Evolutionary conservation across 2,797 vertebrate genomes (phyloP), one percentile per base, ranked within the genome.

Genomic region (Fundulus diaphanus): DNA sequence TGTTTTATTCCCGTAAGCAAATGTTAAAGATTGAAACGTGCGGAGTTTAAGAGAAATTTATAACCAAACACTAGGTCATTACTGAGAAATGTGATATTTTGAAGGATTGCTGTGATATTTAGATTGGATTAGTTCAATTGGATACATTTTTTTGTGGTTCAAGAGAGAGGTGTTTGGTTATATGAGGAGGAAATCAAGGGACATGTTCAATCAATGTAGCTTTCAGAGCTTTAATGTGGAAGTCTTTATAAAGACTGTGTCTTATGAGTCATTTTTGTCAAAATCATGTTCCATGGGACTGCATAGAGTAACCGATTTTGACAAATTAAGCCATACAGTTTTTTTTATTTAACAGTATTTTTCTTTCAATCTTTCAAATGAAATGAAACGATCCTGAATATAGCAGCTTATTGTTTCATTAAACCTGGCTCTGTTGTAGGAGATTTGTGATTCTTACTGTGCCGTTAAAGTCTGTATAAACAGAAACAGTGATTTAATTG

Each of bases 401-500:
- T 56, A 70, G 76, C 75, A 49, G 44, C 46, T 1, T 1, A 73
- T 49, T 57, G 33, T 77, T 80, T 73, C 52, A 40, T 63, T 74
- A 15, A 77, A 72, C 52, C 70, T 40, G 35, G 63, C 68, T 67
- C 46, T 48, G 9, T 76, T 81, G 3, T 27, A 80, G 4, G 42
- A 79, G 77, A 73, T 83, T 67, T 83, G 42, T 20, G 68, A 82
- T 77, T 84, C 80, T 78, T 57, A 35, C 74, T 78, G 77, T 68
- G 82, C 83, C 54, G 82, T 82, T 87, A 80, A 87, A 85, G 82
- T 80, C 63, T 74, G 78, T 74, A 85, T n/a, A 77, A 87, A 85
- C 83, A 85, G 81, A 85, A 90, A 86, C 84, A 90, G 85, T 85
- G 71, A 85, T 90, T 88, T 90, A 69, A 79, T 77, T 81, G 81